Evolutionary conservation across 2,113 vertebrate genomes (phyloP).

Genomic region (Origma solitaria): DNA sequence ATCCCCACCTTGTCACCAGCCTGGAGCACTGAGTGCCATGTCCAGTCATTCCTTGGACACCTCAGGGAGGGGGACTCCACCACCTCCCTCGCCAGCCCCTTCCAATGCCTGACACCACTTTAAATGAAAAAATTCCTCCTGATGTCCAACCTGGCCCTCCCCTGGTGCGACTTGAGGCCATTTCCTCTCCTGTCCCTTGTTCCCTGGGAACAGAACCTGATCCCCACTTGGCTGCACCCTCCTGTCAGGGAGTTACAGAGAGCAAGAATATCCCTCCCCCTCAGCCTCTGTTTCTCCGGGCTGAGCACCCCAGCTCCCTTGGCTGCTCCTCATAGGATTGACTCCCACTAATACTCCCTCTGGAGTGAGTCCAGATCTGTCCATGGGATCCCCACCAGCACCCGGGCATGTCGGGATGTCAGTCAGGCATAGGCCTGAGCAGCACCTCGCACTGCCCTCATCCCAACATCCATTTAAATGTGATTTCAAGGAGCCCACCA

Average conservation of each 20-base stretch:
- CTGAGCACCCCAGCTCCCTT: background rate
- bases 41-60: background rate
- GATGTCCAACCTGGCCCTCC: no score
- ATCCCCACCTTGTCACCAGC: background rate
- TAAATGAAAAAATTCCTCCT: background rate
- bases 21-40: background rate
- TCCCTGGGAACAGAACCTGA: background rate
- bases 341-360: background rate
- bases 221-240: background rate
- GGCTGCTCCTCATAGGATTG: background rate
- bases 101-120: no score
- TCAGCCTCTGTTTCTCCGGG: background rate
- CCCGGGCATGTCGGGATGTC: fast-evolving
- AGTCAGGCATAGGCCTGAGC: background rate
- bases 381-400: background rate
- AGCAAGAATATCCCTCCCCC: fast-evolving
- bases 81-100: background rate
- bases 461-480: background rate
- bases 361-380: background rate
- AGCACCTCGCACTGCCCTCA: background rate
- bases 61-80: background rate
- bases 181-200: background rate
- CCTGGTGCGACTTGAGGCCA: background rate
- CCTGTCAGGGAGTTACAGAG: background rate
- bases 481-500: background rate